These are phyloP conservation scores for Gallirallus australis DNA, from an alignment of 2,797 vertebrate genomes.

Conservation along the genomic window DNA sequence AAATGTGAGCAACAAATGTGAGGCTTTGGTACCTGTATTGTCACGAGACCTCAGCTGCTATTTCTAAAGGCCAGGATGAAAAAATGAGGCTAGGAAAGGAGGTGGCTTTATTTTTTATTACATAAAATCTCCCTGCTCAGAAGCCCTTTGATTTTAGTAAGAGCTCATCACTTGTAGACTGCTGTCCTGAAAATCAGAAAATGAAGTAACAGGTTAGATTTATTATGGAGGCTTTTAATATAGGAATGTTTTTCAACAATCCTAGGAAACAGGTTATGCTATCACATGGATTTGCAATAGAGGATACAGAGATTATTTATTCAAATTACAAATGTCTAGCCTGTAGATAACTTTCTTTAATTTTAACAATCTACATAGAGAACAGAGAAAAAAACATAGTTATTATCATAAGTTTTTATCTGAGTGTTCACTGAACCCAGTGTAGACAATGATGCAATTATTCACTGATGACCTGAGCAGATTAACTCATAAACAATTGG, in stretches of 20 bases:
- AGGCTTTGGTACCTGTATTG: background rate
- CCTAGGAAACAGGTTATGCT: background rate
- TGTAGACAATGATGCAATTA: background rate
- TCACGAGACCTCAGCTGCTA: background rate
- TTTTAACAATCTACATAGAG: background rate
- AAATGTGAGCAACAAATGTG: background rate
- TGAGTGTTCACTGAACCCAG: background rate
- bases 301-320: background rate
- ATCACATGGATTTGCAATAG: background rate
- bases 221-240: background rate
- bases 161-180: background rate
- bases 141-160: background rate
- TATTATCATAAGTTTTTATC: background rate
- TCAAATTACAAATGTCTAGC: background rate
- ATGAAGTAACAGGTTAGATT: background rate
- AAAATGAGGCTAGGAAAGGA: background rate
- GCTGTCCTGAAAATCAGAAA: constrained; percentile 10
- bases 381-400: background rate
- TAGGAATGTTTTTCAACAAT: background rate
- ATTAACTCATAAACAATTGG: background rate
- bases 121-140: background rate
- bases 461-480: background rate
- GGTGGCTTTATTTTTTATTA: background rate
- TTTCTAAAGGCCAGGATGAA: background rate
- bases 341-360: background rate